Conservation (phyloP, 2,113 vertebrate species). For the Tachysurus fulvidraco region DNA sequence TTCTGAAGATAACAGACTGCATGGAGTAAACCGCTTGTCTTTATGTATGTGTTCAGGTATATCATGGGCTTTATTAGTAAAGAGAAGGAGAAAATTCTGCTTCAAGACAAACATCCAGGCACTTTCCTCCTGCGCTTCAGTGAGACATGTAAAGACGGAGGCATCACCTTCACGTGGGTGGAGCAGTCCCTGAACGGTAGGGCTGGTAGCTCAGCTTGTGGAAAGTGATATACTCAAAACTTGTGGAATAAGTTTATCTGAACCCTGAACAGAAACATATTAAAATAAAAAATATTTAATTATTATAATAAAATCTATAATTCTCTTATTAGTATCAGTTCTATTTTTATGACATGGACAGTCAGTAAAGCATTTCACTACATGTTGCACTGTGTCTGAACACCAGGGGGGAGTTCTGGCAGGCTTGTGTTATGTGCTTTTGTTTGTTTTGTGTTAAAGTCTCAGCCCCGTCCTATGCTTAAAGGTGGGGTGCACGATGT, state of each 20-base stretch:
- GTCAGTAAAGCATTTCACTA: no score
- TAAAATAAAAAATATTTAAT: no score
- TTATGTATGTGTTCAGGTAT: conserved; percentile 69
- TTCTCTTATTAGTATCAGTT: no score
- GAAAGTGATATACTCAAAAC: neutral
- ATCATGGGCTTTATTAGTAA: conserved; percentile 93
- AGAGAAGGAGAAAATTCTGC: conserved; percentile 71
- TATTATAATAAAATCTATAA: no score
- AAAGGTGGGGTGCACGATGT: no score
- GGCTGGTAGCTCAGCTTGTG: neutral
- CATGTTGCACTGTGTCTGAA: no score
- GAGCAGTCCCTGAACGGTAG: conserved; percentile 75
- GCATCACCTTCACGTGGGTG: conserved; percentile 94
- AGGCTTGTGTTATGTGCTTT: no score
- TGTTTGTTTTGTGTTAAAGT: no score
- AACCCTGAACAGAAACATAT: no score
- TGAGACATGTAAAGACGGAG: conserved; percentile 88
- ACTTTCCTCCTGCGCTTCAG: conserved; percentile 94
- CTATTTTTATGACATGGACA: no score
- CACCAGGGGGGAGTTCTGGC: no score
- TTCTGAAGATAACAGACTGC: neutral
- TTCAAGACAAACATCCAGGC: conserved; percentile 78
- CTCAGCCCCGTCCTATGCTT: no score
- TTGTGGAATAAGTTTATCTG: neutral
- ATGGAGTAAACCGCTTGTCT: neutral